Evolutionary conservation across 2,888 invertebrate genomes (phyloP).

Genomic region (Chrysina gloriosa): DNA sequence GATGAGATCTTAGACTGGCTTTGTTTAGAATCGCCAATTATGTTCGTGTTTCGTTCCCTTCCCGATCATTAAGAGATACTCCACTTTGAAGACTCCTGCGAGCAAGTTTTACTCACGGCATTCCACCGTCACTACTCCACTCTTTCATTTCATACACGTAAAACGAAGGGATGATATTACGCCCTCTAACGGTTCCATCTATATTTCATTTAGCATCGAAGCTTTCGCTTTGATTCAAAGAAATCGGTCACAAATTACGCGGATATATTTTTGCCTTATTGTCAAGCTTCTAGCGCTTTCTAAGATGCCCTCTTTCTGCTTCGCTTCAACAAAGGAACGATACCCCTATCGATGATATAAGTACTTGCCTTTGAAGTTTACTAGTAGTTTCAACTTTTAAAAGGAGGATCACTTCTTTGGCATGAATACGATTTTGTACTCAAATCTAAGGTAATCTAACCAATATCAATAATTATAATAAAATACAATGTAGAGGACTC

Average conservation of each 20-base stretch:
- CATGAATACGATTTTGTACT: too few species aligned
- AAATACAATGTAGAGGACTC: too few species aligned
- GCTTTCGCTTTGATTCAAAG: conserved; percentile 41
- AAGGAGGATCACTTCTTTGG: too few species aligned
- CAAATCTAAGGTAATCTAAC: too few species aligned
- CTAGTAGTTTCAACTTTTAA: background rate
- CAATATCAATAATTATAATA: too few species aligned
- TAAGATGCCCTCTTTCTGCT: conserved; percentile 7
- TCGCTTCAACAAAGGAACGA: background rate
- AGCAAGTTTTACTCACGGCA: conserved; percentile 49
- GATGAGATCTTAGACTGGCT: conserved; percentile 49
- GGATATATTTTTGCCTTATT: conserved; percentile 38
- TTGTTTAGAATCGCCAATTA: conserved; percentile 57
- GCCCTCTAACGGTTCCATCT: conserved; percentile 4
- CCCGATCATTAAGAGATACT: conserved; percentile 55
- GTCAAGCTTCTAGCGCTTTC: conserved; percentile 22
- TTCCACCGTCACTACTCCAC: conserved; percentile 42
- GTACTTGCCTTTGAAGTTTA: background rate
- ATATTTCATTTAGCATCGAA: background rate
- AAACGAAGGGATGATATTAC: conserved; percentile 44
- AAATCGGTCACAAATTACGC: conserved; percentile 40
- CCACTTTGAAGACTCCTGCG: conserved; percentile 48
- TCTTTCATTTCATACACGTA: too few species aligned
- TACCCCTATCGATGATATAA: conserved; percentile 1
- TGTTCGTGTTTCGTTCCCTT: conserved; percentile 53